Base-by-base conservation (phyloP, 2,888 invertebrate species). In the Eumerus sabulonum region DNA sequence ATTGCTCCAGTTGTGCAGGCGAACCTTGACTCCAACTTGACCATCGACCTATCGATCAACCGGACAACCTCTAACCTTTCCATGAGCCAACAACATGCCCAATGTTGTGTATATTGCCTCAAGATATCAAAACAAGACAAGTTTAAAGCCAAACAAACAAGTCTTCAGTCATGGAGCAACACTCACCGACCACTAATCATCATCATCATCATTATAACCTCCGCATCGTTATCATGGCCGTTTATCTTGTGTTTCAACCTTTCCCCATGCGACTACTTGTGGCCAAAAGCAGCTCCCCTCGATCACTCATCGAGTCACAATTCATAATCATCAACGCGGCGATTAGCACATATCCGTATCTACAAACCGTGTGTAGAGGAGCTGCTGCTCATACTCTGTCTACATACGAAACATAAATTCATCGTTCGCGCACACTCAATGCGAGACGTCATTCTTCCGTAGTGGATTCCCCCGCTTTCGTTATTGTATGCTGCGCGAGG, bases 311-410 rank as follows among this genome's bases (percentile, higher is more conserved):
- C 68, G 63, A 73, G 62, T 72, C 62, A 53, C 53, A 63, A 73
- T 63, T 64, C 42, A 74, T 74, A 64, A 73, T 79, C 73, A 70
- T 74, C 70, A 60, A 57, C 62, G 63, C 68, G 77, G 63, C 68
- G 77, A 79, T 79, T 73, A 79, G 73, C 74, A 70, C 73, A 73
- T 60, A 59, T 73, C 12, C 11, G n/a, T 40, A 3, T 64, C 64
- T 47, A 64, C 16, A 70, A n/a, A 7, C 7, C 27, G 27, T 27
- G 27, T 27, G 27, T 27, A 27, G 27, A 27, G 27, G 7, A 27
- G 3, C 2, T 27, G 7, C 27, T 4, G 27, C 27, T 27, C 27
- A 7, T 27, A 27, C 27, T 27, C n/a, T n/a, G n/a, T n/a, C n/a
- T n/a, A n/a, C n/a, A n/a, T n/a, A n/a, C n/a, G n/a, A n/a, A n/a